Evolutionary conservation across 2,797 vertebrate species (phyloP), one percentile per base, ranked within the genome.

Genomic region (Gorsachius magnificus): DNA sequence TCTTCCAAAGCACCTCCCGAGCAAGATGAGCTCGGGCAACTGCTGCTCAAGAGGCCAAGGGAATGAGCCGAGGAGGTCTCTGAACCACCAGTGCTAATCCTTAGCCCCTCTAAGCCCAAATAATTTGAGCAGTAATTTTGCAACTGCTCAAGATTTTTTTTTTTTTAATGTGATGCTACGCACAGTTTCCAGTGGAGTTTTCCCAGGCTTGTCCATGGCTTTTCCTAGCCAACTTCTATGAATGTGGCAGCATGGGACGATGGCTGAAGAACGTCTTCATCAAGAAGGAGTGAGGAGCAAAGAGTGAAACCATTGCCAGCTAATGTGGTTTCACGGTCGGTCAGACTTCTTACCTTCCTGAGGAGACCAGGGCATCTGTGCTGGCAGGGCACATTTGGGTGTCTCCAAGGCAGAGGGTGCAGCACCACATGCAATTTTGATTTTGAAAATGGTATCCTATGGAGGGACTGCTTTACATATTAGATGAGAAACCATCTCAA

Each of bases 281-380:
- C 48, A 25, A 69, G 76, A 24, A 60, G 43, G 61, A 78, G 20
- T 0, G 6, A 82, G 65, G 35, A 80, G 16, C 2, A 0, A 3
- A 21, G 46, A 16, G 35, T 28, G 63, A 58, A 38, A 26, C 0
- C 0, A 20, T 46, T 3, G 1, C 25, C 41, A 54, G 29, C 33
- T 35, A 31, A 50, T 0, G 0, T 43, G 41, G 41, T 45, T 82
- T 74, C 9, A 4, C 12, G 68, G 58, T 61, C 80, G 61, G 41
- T 38, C 60, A 60, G 21, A 54, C 33, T 54, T 7, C 0, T 14
- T 38, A 17, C 48, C 26, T 46, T 78, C 53, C 65, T 0, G 0
- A 89, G 54, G 35, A 69, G 12, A 63, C 14, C 57, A 45, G 0
- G 0, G 65, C 60, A 53, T 50, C 80, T 24, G 68, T 46, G 46